phyloP scores from a whole-genome alignment of 1,140 invertebrate species.

The Drosophila nikananu region DNA sequence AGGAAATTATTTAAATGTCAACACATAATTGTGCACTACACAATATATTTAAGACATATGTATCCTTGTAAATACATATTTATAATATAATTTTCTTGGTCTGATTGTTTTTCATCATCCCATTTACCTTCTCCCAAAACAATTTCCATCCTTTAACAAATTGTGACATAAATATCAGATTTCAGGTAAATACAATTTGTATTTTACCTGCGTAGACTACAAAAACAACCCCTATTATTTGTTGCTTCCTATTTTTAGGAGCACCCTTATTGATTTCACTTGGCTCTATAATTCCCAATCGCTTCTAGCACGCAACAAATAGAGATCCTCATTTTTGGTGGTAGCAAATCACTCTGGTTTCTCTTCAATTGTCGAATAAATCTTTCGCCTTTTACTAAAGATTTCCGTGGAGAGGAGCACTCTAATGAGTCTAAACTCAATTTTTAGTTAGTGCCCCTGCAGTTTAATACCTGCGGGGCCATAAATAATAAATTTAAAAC shows the following conservation, averaged over 20 bases:
- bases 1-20: too few species aligned
- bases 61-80: too few species aligned
- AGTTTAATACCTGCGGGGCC: neutral
- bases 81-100: too few species aligned
- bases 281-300: neutral
- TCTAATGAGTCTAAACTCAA: slow-evolving; percentile 83
- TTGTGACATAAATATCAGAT: neutral
- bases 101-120: too few species aligned
- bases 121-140: too few species aligned
- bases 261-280: neutral
- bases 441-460: slow-evolving; percentile 26
- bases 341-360: slow-evolving; percentile 63
- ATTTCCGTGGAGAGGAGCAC: slow-evolving; percentile 85
- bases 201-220: neutral
- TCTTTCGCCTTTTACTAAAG: slow-evolving; percentile 87
- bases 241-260: neutral
- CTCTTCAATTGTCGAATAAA: slow-evolving; percentile 85
- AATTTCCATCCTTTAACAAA: neutral
- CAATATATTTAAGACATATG: too few species aligned
- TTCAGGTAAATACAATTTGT: neutral
- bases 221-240: neutral
- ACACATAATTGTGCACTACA: too few species aligned
- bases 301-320: neutral
- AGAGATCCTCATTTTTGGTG: neutral
- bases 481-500: neutral